These are phyloP conservation scores for Morus bassanus DNA, from an alignment of 2,797 vertebrate genomes.

Conservation along the genomic window DNA sequence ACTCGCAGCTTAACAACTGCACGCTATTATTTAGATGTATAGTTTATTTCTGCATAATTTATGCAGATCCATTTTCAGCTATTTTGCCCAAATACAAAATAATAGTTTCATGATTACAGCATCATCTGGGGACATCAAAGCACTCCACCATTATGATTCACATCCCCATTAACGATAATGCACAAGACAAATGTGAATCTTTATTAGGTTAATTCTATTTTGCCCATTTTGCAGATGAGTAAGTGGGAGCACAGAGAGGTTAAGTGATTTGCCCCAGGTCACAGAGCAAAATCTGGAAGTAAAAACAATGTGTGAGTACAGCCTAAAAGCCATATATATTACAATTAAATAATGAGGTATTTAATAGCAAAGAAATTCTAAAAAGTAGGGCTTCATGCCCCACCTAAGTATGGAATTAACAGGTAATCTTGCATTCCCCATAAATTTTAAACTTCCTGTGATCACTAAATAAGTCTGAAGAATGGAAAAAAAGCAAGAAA, in stretches of 20 bases:
- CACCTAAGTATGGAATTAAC: neutral
- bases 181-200: slow-evolving; percentile 58
- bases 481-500: neutral
- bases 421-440: neutral
- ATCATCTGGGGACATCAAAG: slow-evolving; percentile 64
- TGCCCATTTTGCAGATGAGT: slow-evolving; percentile 57
- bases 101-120: slow-evolving; percentile 56
- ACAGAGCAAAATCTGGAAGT: slow-evolving; percentile 34
- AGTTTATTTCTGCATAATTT: slow-evolving; percentile 60
- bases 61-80: slow-evolving; percentile 58
- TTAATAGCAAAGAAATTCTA: slow-evolving; percentile 2
- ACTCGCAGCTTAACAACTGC: slow-evolving; percentile 46
- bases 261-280: slow-evolving; percentile 62
- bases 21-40: slow-evolving; percentile 50
- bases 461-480: neutral
- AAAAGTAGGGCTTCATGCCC: neutral
- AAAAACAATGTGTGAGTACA: slow-evolving; percentile 32
- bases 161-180: slow-evolving; percentile 61
- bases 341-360: slow-evolving; percentile 30
- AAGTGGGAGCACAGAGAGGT: slow-evolving; percentile 59
- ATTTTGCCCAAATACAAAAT: slow-evolving; percentile 57
- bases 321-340: slow-evolving; percentile 46
- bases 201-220: slow-evolving; percentile 64
- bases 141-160: slow-evolving; percentile 58
- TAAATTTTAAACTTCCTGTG: neutral